Base-by-base conservation (phyloP, 1,140 invertebrate species). In the Pteromalus puparum region DNA sequence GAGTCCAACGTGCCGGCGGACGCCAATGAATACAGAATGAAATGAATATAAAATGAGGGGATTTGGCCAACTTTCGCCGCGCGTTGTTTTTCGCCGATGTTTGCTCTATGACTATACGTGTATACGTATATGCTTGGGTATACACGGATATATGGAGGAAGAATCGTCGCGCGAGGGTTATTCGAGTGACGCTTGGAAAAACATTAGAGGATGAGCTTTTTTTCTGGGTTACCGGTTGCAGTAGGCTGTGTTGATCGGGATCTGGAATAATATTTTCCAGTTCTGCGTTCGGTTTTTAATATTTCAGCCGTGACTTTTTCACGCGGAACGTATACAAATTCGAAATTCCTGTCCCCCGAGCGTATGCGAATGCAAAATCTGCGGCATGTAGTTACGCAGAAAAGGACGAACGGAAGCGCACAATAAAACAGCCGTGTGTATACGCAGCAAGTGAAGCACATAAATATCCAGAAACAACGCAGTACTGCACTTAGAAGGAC, bases 31-130 rank as follows among this genome's bases (percentile, higher is more conserved):
- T 76, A 76, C 74, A 53, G 42, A 76, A 48, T 76, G 74, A 76
- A 76, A 76, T 76, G 74, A 76, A 46, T 76, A 76, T 10, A 15
- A 76, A 53, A 48, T 76, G 74, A 76, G 18, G 74, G 74, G 74
- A 76, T 48, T 74, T 42, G 53, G 53, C 21, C 34, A 28, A 74
- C 34, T 38, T 74, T 74, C 38, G 53, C 21, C 53, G 30, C 30
- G 53, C 53, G 18, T 74, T 42, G 28, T 34, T 38, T 34, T 34
- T 74, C 34, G 21, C 0, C 72, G 34, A 34, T n/a, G 21, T 74
- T 42, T 42, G 34, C 21, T 61, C 15, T 61, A 61, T n/a, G 21
- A 61, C 15, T n/a, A n/a, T n/a, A 34, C 30, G 53, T 21, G 53
- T 21, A 7, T n/a, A 15, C 18, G 6, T 6, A n/a, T 61, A 18